Conservation (phyloP, 2,797 vertebrate genomes). For the Amniataba percoides region DNA sequence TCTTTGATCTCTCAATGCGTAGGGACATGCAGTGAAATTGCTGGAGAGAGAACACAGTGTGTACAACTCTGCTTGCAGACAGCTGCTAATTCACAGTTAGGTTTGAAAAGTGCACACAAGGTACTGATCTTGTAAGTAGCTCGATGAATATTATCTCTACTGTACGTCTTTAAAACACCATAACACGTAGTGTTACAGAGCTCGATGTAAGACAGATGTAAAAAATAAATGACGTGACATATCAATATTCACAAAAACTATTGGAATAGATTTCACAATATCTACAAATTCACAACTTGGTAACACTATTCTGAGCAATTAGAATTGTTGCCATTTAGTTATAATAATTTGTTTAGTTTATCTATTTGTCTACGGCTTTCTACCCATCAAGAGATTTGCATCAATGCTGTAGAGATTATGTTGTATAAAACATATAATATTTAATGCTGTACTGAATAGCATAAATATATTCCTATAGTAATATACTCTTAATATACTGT, state of each 20-base stretch:
- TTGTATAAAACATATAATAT: conserved; percentile 81
- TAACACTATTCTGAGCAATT: conserved; percentile 74
- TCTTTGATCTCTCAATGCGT: conserved; percentile 73
- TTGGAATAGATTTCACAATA: conserved; percentile 82
- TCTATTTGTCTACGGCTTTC: conserved; percentile 77
- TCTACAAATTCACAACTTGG: conserved; percentile 84
- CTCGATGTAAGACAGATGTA: conserved; percentile 72
- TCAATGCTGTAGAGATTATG: conserved; percentile 77
- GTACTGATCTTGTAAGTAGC: conserved; percentile 75
- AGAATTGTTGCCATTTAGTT: conserved; percentile 73
- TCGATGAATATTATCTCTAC: conserved; percentile 70
- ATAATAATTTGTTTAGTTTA: conserved; percentile 64
- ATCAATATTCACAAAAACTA: conserved; percentile 80
- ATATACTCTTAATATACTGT: conserved; percentile 82
- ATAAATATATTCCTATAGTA: conserved; percentile 84
- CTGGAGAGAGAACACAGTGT: conserved; percentile 78
- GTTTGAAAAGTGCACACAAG: conserved; percentile 82
- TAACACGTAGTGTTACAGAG: conserved; percentile 80
- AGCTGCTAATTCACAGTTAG: conserved; percentile 85
- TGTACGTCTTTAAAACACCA: conserved; percentile 67
- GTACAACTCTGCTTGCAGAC: conserved; percentile 79
- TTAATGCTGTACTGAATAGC: conserved; percentile 80
- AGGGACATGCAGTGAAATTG: conserved; percentile 82
- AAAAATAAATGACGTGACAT: conserved; percentile 80
- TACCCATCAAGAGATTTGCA: conserved; percentile 79